Percentiles rank a stretch among this genome's conserved stretches.
Evolutionary conservation across 2,888 invertebrate genomes (phyloP).

Genomic region (Metellina segmentata): DNA sequence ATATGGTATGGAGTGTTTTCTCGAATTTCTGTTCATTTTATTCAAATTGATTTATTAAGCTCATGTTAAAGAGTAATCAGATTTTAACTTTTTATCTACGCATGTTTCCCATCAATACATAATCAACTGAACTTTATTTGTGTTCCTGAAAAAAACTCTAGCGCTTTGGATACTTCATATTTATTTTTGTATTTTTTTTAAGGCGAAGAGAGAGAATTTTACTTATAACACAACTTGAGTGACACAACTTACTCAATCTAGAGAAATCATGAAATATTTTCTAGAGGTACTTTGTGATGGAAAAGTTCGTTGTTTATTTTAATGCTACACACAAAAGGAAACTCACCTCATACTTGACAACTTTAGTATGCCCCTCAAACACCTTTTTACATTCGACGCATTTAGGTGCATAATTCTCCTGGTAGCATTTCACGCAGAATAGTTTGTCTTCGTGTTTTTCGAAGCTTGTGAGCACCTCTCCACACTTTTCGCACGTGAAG

Average conservation of each 20-base stretch:
- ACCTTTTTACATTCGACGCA: constrained; percentile 26
- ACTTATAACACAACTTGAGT: too few species aligned
- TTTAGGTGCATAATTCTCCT: constrained; percentile 5
- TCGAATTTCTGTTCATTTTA: too few species aligned
- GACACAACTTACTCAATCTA: neutral
- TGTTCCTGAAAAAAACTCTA: too few species aligned
- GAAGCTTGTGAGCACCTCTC: constrained; percentile 33
- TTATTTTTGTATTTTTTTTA: too few species aligned
- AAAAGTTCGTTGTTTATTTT: neutral
- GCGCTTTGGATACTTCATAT: too few species aligned
- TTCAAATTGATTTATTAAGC: too few species aligned
- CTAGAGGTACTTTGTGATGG: neutral
- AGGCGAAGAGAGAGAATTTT: too few species aligned
- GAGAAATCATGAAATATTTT: neutral
- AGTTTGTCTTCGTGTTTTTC: constrained; percentile 38
- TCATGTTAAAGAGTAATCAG: too few species aligned
- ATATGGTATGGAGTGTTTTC: too few species aligned
- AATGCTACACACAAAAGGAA: neutral
- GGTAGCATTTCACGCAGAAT: constrained; percentile 47
- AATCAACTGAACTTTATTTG: too few species aligned
- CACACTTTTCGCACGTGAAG: constrained; percentile 52
- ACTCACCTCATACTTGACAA: constrained; percentile 48
- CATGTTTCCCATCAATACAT: too few species aligned
- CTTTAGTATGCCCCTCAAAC: constrained; percentile 13
- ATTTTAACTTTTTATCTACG: too few species aligned